Evolutionary conservation across 2,797 vertebrate genomes (phyloP), one percentile per base, ranked within the genome.

Genomic region (Yasuhikotakia modesta): DNA sequence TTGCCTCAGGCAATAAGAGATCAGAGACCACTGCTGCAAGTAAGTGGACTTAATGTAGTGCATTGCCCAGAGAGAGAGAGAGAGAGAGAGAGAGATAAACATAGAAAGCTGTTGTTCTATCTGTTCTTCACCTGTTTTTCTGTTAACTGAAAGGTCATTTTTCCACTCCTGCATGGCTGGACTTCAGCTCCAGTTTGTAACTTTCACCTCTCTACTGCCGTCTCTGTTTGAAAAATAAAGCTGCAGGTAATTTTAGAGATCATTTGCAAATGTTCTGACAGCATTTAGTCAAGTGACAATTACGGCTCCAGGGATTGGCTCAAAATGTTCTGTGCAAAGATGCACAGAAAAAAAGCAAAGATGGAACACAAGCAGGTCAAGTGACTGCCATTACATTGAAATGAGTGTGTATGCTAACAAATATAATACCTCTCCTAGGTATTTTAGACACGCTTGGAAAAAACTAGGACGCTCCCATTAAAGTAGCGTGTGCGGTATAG

Each of bases 41-140:
- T 68, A 60, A 60, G 39, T 76, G 73, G 64, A 68, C 50, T 22
- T 73, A 17, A 43, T 76, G 68, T 17, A 69, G 8, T 64, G 24
- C 27, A 46, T 58, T 35, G 50, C 27, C 16, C n/a, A n/a, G n/a
- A 30, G 22, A 57, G 10, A 72, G 60, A 45, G 19, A 16, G 24
- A 57, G 11, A 72, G 60, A 45, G 21, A 17, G 10, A 69, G 27
- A 70, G 1, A 66, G 0, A 1, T 21, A 61, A 69, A 48, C 53
- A 55, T 32, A 43, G 32, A 58, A 58, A 27, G 19, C 2, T 53
- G 46, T 50, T 21, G 39, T 64, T 52, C 2, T 32, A 35, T 63
- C 27, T 17, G 14, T 24, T 7, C 24, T 60, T 60, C 14, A 17
- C 27, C 4, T 39, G 58, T n/a, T 52, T 19, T 53, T 65, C 1